These are phyloP conservation scores for Strix uralensis DNA, from an alignment of 2,113 vertebrate species.

Conservation along the genomic window DNA sequence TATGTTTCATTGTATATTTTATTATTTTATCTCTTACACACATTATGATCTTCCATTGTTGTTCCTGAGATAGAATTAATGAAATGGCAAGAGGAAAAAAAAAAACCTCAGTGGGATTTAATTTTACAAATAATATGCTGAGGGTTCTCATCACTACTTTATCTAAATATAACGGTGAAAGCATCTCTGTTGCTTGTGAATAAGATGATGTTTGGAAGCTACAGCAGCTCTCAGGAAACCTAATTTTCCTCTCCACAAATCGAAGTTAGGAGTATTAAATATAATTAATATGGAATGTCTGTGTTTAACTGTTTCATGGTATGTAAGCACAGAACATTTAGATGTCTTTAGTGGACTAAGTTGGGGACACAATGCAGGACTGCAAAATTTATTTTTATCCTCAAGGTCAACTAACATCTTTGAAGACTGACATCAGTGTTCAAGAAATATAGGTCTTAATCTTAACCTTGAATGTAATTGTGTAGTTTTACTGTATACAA, in stretches of 20 bases:
- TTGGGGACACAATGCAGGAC: neutral
- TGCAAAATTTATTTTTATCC: constrained; percentile 38
- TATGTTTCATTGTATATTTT: neutral
- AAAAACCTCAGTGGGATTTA: constrained; percentile 3
- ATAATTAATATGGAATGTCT: constrained; percentile 34
- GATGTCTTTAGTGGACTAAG: constrained; percentile 8
- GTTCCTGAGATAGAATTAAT: neutral
- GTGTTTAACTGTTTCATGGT: constrained; percentile 30
- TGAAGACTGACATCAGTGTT: neutral
- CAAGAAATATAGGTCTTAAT: neutral
- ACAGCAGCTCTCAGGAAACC: constrained; percentile 34
- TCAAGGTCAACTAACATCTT: constrained; percentile 35
- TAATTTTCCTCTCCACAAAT: constrained; percentile 46
- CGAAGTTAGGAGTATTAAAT: constrained; percentile 29
- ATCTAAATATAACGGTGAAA: constrained; percentile 14
- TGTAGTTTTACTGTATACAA: neutral
- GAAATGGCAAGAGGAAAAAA: neutral
- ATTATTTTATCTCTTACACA: neutral
- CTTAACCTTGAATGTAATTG: neutral
- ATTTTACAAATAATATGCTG: constrained; percentile 6
- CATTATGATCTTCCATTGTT: neutral
- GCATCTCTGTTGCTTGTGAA: constrained; percentile 28
- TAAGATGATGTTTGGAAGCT: constrained; percentile 43
- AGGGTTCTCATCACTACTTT: constrained; percentile 34
- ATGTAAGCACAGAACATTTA: constrained; percentile 10